Evolutionary conservation across 2,797 vertebrate genomes (phyloP).

Genomic region (Anomalospiza imberbis): DNA sequence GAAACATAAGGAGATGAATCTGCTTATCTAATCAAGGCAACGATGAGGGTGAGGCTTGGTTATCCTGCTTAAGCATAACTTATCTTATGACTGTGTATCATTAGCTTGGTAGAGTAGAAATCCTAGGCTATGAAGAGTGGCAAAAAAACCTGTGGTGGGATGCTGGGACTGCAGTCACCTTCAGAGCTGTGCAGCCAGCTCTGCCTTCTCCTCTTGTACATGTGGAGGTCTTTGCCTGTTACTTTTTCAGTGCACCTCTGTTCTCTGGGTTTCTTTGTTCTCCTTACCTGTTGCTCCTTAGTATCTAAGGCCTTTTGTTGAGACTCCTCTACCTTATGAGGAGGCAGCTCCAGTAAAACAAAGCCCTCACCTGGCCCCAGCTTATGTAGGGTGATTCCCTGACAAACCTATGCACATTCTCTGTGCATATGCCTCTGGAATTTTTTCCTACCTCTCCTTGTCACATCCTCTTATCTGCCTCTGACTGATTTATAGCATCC

Average conservation of each 20-base stretch:
- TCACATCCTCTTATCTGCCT: neutral
- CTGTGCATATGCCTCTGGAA: neutral
- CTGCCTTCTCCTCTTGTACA: neutral
- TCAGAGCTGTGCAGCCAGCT: neutral
- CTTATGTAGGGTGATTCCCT: neutral
- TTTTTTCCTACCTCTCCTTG: neutral
- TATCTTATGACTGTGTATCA: neutral
- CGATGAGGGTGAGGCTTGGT: neutral
- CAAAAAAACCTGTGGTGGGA: neutral
- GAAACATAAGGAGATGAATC: slow-evolving; percentile 5
- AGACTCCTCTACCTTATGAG: neutral
- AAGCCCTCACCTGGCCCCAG: neutral
- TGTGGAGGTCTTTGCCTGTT: neutral
- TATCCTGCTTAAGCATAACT: neutral
- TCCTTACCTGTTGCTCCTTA: neutral
- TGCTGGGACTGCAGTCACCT: neutral
- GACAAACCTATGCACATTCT: neutral
- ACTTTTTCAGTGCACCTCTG: neutral
- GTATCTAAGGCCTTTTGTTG: neutral
- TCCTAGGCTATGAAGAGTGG: neutral
- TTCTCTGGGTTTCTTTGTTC: neutral
- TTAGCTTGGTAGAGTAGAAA: neutral
- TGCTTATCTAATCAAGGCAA: neutral
- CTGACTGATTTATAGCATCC: neutral
- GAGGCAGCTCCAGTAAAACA: neutral